phyloP scores from a whole-genome alignment of 35 echinoderm and acorn worm genomes.

The Heliocidaris erythrogramma region DNA sequence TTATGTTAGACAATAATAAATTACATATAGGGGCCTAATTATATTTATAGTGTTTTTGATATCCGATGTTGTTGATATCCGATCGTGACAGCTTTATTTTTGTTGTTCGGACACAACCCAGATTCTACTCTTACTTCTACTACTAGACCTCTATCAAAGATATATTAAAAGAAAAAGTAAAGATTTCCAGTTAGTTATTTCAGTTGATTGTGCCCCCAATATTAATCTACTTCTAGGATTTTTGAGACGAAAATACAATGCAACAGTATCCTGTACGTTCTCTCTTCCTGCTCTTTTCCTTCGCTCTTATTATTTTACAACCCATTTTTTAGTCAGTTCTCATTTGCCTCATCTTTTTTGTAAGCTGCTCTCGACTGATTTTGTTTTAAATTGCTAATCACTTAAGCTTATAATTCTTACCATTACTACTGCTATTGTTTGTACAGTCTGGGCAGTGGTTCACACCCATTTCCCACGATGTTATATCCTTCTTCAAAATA shows the following conservation, averaged over 20 bases:
- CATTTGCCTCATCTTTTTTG: neutral
- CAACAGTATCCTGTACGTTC: neutral
- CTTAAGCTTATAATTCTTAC: neutral
- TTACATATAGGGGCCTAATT: too few species aligned
- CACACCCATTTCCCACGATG: neutral
- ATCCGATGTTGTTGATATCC: too few species aligned
- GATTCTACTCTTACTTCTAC: too few species aligned
- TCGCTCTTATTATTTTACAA: neutral
- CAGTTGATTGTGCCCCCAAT: too few species aligned
- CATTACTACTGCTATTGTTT: neutral
- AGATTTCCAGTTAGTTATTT: too few species aligned
- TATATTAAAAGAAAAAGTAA: too few species aligned
- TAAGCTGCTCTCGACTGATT: neutral
- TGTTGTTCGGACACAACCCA: too few species aligned
- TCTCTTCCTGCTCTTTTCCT: neutral
- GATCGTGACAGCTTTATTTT: too few species aligned
- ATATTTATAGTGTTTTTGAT: too few species aligned
- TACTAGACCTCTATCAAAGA: too few species aligned
- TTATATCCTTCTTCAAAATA: too few species aligned
- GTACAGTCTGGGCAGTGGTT: neutral
- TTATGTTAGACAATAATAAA: too few species aligned
- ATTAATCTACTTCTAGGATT: neutral
- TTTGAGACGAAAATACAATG: neutral
- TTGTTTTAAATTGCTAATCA: neutral
- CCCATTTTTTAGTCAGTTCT: neutral